A percentile compares a stretch with the other conserved stretches of the same genome.
Conservation (phyloP, 2,888 invertebrate genomes). For the Sphecodes monilicornis region DNA sequence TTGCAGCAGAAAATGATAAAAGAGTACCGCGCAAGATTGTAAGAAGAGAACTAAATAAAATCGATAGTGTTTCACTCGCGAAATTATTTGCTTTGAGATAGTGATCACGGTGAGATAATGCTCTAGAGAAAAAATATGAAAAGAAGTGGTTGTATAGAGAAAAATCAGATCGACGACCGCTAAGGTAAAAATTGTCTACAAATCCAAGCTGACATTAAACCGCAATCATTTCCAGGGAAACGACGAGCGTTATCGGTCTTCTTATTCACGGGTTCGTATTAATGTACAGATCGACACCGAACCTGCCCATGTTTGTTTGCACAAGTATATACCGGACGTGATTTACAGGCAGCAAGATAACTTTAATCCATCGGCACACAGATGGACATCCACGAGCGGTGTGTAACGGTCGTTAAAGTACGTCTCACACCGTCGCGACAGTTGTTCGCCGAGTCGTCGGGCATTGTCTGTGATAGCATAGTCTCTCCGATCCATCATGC, state of each 20-base stretch:
- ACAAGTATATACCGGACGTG: constrained; percentile 72
- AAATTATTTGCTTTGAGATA: constrained; percentile 1
- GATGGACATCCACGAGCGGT: constrained; percentile 59
- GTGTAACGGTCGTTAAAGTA: constrained; percentile 35
- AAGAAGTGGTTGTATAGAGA: constrained; percentile 75
- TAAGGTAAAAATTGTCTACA: neutral
- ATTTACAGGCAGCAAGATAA: constrained; percentile 77
- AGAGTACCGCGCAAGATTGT: neutral
- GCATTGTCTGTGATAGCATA: constrained; percentile 30
- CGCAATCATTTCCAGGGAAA: constrained; percentile 19
- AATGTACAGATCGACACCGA: constrained; percentile 41
- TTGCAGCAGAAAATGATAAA: too few species aligned
- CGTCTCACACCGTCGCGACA: constrained; percentile 30
- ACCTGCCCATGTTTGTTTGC: constrained; percentile 70
- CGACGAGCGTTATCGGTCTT: constrained; percentile 42
- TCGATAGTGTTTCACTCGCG: neutral
- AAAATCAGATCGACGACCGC: constrained; percentile 70
- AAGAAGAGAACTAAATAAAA: neutral
- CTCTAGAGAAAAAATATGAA: constrained; percentile 72
- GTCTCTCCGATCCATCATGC: constrained; percentile 21
- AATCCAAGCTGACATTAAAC: constrained; percentile 17
- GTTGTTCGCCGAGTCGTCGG: constrained; percentile 20
- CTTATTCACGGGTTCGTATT: constrained; percentile 30
- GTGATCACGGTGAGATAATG: constrained; percentile 25
- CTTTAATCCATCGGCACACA: constrained; percentile 73